These are phyloP conservation scores for Drosophila multiciliata DNA, from an alignment of 2,888 invertebrate species.

Conservation along the genomic window DNA sequence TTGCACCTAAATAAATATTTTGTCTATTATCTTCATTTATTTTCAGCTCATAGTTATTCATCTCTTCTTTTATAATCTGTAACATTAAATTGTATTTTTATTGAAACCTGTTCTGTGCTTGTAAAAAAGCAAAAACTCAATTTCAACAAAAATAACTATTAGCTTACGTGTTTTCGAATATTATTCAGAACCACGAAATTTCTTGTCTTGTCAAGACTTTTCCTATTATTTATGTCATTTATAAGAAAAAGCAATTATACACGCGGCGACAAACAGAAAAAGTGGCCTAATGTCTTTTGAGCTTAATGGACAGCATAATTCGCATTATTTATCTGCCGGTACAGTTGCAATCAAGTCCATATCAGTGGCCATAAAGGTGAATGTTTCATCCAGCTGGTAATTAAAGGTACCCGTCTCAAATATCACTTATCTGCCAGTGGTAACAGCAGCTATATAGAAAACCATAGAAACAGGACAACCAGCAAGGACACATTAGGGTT, in stretches of 20 bases:
- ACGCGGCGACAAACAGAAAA: too few relatives aligned
- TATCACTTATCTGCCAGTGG: slow-evolving; percentile 52
- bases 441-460: slow-evolving; percentile 13
- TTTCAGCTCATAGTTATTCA: background rate
- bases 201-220: background rate
- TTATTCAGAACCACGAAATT: background rate
- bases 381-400: slow-evolving; percentile 64
- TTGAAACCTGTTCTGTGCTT: too few relatives aligned
- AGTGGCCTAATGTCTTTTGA: slow-evolving; percentile 25
- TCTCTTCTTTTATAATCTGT: background rate
- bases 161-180: background rate
- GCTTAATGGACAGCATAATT: slow-evolving; percentile 3
- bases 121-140: background rate
- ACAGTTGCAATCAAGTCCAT: slow-evolving; percentile 32
- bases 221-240: background rate
- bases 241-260: too few relatives aligned
- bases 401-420: slow-evolving; percentile 65
- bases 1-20: too few relatives aligned
- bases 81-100: background rate
- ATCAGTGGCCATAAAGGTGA: slow-evolving; percentile 59
- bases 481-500: slow-evolving; percentile 26
- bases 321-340: background rate
- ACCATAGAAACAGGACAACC: slow-evolving; percentile 22
- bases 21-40: too few relatives aligned
- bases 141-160: background rate